Conservation (phyloP, 2,888 invertebrate species). For the Sinhomidia bicolor region DNA sequence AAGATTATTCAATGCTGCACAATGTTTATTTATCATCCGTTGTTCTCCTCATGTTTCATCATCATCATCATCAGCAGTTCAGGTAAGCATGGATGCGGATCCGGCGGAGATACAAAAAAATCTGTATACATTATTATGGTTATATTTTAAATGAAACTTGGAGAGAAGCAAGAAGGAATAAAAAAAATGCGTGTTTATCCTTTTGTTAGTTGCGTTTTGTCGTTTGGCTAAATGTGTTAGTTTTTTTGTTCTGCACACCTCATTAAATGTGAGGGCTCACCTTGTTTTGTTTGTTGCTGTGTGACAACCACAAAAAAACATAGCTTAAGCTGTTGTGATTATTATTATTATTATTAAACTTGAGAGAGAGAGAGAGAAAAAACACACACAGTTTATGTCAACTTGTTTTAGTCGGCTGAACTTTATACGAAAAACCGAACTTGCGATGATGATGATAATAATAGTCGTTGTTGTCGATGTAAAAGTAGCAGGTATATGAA, state of each 20-base stretch:
- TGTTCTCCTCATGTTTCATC: slow-evolving; percentile 2
- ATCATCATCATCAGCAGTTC: not conserved
- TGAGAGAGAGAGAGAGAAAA: not conserved
- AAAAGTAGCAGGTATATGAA: too few species aligned
- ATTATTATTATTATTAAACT: not conserved
- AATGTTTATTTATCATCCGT: too few species aligned
- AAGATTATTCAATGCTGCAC: not conserved
- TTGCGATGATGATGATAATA: not conserved
- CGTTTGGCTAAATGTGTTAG: not conserved
- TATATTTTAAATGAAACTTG: not conserved
- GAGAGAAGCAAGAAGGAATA: too few species aligned
- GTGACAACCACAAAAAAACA: not conserved
- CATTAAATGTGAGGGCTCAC: slow-evolving; percentile 53
- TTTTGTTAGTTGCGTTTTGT: not conserved
- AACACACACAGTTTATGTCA: slow-evolving; percentile 32
- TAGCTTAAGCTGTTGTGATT: not conserved
- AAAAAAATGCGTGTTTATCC: not conserved
- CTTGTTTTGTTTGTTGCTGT: slow-evolving; percentile 50
- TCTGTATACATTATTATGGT: too few species aligned
- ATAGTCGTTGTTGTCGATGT: not conserved
- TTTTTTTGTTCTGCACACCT: slow-evolving; percentile 42
- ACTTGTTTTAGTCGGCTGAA: slow-evolving; percentile 36
- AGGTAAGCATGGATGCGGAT: not conserved
- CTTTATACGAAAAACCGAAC: slow-evolving; percentile 12
- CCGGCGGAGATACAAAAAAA: too few species aligned